Percentiles rank a stretch among this genome's conserved stretches.
These are phyloP conservation scores for Zeugodacus cucurbitae DNA, from an alignment of 1,140 invertebrate genomes.

Conservation along the genomic window DNA sequence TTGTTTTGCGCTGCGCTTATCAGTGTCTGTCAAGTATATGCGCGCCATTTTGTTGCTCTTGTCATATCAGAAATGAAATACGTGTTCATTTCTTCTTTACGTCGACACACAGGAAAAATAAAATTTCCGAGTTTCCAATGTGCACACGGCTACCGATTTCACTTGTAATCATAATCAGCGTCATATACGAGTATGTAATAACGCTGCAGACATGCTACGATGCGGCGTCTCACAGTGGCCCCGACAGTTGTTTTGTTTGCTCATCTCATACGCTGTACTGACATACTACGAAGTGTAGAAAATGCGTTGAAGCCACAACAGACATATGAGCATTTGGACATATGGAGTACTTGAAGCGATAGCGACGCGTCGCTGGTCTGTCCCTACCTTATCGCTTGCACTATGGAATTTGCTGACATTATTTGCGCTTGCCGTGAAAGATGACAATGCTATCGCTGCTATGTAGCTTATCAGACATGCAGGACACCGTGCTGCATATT, in stretches of 20 bases:
- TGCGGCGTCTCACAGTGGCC: neutral
- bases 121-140: neutral
- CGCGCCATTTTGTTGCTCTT: neutral
- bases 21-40: neutral
- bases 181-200: neutral
- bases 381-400: neutral
- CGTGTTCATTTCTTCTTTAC: neutral
- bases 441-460: neutral
- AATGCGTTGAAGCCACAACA: neutral
- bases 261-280: neutral
- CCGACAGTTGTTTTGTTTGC: neutral
- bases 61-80: constrained; percentile 5
- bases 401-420: constrained; percentile 32
- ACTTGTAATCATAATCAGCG: neutral
- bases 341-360: neutral
- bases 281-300: neutral
- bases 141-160: neutral
- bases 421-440: constrained; percentile 19
- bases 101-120: neutral
- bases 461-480: neutral
- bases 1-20: neutral
- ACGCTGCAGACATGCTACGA: neutral
- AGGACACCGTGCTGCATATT: neutral
- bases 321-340: neutral
- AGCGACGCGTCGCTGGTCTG: neutral